Conservation (phyloP, 2,888 invertebrate genomes). For the Cataglyphis livida region DNA sequence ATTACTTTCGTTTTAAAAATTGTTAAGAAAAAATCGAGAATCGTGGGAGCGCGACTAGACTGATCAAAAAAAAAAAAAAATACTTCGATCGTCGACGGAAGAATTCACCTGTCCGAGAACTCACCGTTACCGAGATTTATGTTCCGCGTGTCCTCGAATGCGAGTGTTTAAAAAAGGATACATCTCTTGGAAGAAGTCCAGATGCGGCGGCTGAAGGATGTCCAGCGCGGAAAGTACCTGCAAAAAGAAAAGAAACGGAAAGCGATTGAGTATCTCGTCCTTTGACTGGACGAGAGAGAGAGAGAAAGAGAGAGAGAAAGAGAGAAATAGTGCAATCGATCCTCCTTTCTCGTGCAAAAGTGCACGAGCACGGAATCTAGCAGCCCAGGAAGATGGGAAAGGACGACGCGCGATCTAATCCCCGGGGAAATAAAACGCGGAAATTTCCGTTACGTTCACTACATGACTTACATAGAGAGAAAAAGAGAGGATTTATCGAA, state of each 20-base stretch:
- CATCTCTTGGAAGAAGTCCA: constrained; percentile 99
- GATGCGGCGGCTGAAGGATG: constrained; percentile 99
- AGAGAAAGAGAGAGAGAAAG: neutral
- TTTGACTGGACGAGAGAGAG: constrained; percentile 30
- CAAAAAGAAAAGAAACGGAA: constrained; percentile 84
- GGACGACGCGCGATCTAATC: neutral
- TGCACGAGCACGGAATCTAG: neutral
- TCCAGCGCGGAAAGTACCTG: constrained; percentile 99
- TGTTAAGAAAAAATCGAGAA: neutral
- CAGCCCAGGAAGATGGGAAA: neutral
- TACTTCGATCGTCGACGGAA: constrained; percentile 23
- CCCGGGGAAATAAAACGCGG: constrained; percentile 48
- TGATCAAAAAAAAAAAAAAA: neutral
- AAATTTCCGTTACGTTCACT: constrained; percentile 32
- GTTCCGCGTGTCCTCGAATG: constrained; percentile 5
- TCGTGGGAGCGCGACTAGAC: neutral
- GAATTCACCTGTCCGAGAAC: constrained; percentile 34
- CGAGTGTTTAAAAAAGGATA: constrained; percentile 90
- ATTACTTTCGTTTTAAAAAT: neutral
- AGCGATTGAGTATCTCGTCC: constrained; percentile 22
- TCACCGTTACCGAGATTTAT: constrained; percentile 23
- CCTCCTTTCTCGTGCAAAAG: constrained; percentile 10
- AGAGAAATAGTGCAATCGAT: constrained; percentile 3
- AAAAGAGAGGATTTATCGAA: neutral
- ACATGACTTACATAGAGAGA: constrained; percentile 9